Base-by-base conservation (phyloP, 2,888 invertebrate species). In the Lampropteryx suffumata region DNA sequence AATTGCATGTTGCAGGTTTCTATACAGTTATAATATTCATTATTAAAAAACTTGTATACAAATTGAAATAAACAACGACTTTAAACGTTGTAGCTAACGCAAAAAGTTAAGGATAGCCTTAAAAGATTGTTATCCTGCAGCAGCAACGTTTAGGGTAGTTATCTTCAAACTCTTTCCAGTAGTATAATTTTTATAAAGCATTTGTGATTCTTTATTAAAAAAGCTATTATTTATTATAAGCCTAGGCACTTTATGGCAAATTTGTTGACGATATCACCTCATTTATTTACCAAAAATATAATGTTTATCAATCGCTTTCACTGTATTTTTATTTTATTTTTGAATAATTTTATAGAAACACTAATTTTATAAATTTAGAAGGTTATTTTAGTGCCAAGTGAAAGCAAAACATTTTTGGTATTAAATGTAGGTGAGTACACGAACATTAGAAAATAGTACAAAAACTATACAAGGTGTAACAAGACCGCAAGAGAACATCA, bases 231-330 rank as follows among this genome's bases (percentile, higher is more conserved):
- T 50, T 36, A 28, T 17, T n/a, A 10, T 32, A 37, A 82, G 76
- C 79, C 82, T 81, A 87, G 86, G 86, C 85, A 86, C 85, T 83
- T n/a, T 82, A 78, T 74, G 84, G 84, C 76, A 76, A 79, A 81
- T 69, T 82, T 81, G 77, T 42, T 39, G 44, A 33, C 42, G 36
- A 32, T 29, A 11, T 17, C 1, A 39, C 27, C 14, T 36, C 35
- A 39, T 44, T 33, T 29, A 35, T 29, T 41, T 50, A 41, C 33
- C 42, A 41, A 46, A 46, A 41, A 48, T 35, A 48, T 30, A 7
- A 21, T 10, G 28, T 2, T 43, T 17, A 33, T 24, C 30, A 11
- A 8, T 8, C 24, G 11, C 13, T 42, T 11, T 27, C n/a, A n/a
- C n/a, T n/a, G n/a, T n/a, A n/a, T n/a, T 12, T 44, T 44, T 39